Conservation (phyloP, 1,140 invertebrate genomes). For the Leptinotarsa texana region DNA sequence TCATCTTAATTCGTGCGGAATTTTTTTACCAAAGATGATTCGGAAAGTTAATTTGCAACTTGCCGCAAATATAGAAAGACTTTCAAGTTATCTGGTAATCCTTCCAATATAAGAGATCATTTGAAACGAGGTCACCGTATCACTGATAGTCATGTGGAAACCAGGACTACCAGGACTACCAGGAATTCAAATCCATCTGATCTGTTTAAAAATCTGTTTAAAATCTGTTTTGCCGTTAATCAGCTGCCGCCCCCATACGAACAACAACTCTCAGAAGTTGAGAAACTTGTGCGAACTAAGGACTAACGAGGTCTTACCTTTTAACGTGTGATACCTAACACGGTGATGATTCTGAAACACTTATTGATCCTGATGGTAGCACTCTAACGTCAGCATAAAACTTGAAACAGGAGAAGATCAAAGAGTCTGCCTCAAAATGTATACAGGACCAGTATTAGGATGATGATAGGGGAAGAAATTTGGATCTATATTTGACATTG, state of each 20-base stretch:
- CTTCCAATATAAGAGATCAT: background rate
- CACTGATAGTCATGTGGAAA: background rate
- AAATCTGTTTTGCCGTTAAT: no score
- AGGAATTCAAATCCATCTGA: constrained; percentile 12
- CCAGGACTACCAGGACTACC: background rate
- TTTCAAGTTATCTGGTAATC: background rate
- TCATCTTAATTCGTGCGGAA: background rate
- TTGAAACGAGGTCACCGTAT: background rate
- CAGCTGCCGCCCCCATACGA: no score
- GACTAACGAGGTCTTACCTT: no score
- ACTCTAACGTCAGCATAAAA: constrained; percentile 1
- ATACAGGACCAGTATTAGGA: constrained; percentile 8
- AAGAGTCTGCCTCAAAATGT: background rate
- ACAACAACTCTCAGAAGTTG: no score
- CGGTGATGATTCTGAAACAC: constrained; percentile 12
- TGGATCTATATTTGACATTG: constrained; percentile 19
- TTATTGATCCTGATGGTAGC: constrained; percentile 7
- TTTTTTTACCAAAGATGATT: background rate
- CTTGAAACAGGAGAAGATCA: constrained; percentile 5
- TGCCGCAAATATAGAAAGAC: background rate
- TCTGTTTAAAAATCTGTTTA: no score
- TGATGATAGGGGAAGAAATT: constrained; percentile 5
- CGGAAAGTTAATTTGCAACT: background rate
- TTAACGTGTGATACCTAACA: no score
- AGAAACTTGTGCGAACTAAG: no score